Conservation (phyloP, 2,113 vertebrate species). For the Siniperca knerii region DNA sequence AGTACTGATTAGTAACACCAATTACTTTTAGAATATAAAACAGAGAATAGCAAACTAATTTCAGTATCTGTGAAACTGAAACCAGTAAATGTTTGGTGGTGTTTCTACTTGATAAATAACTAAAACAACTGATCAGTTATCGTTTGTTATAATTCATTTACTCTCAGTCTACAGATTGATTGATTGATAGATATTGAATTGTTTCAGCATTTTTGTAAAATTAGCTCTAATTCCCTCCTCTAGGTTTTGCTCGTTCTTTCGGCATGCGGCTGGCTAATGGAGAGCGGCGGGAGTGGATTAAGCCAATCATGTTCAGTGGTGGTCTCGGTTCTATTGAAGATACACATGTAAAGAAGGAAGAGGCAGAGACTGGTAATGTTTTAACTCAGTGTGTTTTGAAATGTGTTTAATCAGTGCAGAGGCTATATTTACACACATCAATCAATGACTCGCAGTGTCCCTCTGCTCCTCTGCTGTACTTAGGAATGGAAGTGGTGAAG, state of each 20-base stretch:
- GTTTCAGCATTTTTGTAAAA: not conserved
- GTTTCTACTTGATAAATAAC: not conserved
- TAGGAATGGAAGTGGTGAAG: conserved; percentile 94
- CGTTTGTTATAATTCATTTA: not conserved
- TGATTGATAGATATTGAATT: not conserved
- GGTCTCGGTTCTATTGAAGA: conserved; percentile 92
- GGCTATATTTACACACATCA: conserved; percentile 20
- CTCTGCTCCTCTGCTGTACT: not conserved
- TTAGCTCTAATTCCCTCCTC: not conserved
- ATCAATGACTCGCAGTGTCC: conserved; percentile 21
- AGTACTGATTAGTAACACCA: not conserved
- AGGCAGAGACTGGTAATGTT: conserved; percentile 84
- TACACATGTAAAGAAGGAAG: conserved; percentile 86
- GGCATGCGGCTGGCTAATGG: conserved; percentile 87
- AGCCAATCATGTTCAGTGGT: conserved; percentile 97
- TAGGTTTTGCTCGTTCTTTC: conserved; percentile 93
- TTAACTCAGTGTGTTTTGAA: conserved; percentile 7
- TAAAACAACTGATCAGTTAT: not conserved
- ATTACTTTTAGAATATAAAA: no score
- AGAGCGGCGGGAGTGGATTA: conserved; percentile 93
- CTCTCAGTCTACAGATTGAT: not conserved
- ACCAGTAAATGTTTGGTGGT: not conserved
- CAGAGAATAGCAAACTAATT: not conserved
- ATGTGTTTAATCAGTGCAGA: conserved; percentile 1
- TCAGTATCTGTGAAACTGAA: not conserved